phyloP scores from a whole-genome alignment of 2,113 vertebrate genomes.

The Elephantulus edwardii region DNA sequence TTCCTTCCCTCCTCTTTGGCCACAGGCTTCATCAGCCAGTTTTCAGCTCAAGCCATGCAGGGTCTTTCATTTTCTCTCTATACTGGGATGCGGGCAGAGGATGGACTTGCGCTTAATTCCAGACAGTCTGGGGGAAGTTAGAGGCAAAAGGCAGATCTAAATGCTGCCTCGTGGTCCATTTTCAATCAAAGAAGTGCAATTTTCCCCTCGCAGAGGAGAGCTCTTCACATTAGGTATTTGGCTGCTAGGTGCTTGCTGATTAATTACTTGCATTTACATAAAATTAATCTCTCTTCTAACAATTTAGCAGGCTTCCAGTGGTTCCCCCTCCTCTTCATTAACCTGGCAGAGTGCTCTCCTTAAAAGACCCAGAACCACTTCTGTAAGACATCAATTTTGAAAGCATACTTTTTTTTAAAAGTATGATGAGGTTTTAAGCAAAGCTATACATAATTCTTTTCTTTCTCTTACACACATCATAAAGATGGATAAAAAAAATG shows the following conservation, averaged over 20 bases:
- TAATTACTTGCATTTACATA: constrained; percentile 79
- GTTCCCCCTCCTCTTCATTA: neutral
- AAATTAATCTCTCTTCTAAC: constrained; percentile 68
- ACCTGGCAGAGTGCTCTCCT: constrained; percentile 44
- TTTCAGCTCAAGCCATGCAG: neutral
- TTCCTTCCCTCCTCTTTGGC: neutral
- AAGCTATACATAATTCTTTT: neutral
- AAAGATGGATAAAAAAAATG: no score
- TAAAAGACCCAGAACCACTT: constrained; percentile 35
- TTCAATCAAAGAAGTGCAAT: constrained; percentile 72
- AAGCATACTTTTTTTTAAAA: constrained; percentile 25
- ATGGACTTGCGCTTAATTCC: neutral
- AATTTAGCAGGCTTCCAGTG: constrained; percentile 66
- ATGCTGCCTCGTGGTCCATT: constrained; percentile 61
- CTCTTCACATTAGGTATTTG: constrained; percentile 70
- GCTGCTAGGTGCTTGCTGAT: constrained; percentile 67
- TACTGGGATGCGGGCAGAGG: neutral
- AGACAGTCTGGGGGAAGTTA: constrained; percentile 37
- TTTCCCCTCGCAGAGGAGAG: constrained; percentile 63
- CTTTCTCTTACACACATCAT: no score
- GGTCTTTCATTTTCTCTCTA: constrained; percentile 19
- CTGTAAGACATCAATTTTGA: constrained; percentile 23
- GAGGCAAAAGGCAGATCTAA: constrained; percentile 47
- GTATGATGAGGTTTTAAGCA: neutral
- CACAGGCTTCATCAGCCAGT: neutral